Evolutionary conservation across 2,113 vertebrate genomes (phyloP), one percentile per base, ranked within the genome.

Genomic region (Acanthisitta chloris): DNA sequence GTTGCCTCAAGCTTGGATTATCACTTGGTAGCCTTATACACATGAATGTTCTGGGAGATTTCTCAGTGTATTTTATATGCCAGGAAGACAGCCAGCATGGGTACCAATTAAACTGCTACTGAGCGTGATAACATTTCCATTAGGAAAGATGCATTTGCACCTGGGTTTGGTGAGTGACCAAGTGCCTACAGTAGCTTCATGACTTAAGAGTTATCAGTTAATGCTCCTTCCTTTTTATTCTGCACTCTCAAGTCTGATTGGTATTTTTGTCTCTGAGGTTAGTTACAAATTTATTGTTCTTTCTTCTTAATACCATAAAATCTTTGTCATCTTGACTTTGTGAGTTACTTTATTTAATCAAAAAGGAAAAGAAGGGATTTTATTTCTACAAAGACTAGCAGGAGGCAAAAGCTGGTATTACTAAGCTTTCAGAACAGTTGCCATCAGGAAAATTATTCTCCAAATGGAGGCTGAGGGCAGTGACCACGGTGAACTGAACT

Each of bases 401-500:
- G 40, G 61, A 93, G 19, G 61, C 86, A 92, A 70, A 36, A 86
- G n/a, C 55, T 93, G 79, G 46, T 86, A 88, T 71, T 88, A 90
- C 24, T 8, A 46, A 90, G 76, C 72, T 92, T 66, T 84, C 55
- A 54, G 64, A 73, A 74, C 59, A 86, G 45, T 45, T 95, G 79
- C 90, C 92, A 88, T 94, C 61, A 88, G 57, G 64, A 94, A 92
- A 81, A 90, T 88, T 78, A 74, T 69, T 76, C 54, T 93, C 25
- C 72, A 84, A 83, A 78, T 78, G 82, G 76, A 61, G 33, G 43
- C 36, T 71, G 59, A 88, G 76, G 51, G 76, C 82, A 48, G n/a
- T 57, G 82, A 86, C 64, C 76, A 76, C 0, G 0, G 38, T 74
- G 69, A 94, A 78, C 67, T 52, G 72, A 83, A 57, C 33, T 59